These are phyloP conservation scores for Ramazzottius varieornatus DNA, from an alignment of 2,888 invertebrate species.

Conservation along the genomic window DNA sequence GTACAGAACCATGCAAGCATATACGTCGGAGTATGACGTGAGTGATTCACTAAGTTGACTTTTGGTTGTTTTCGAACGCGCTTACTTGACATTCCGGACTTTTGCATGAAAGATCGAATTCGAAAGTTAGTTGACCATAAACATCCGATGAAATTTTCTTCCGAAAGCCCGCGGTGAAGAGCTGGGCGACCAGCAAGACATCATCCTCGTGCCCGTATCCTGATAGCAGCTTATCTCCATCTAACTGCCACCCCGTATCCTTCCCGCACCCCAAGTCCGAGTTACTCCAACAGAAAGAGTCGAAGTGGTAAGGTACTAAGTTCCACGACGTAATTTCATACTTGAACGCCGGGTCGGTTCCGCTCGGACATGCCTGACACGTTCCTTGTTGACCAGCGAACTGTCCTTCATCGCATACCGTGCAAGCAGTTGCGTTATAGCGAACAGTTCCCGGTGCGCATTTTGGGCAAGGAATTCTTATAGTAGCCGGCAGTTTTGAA, in stretches of 20 bases:
- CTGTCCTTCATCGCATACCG: conserved; percentile 16
- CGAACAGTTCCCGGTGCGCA: conserved; percentile 31
- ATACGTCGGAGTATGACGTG: no score
- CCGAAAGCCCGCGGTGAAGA: conserved; percentile 14
- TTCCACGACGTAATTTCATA: neutral
- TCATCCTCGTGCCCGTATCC: conserved; percentile 27
- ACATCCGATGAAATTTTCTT: conserved; percentile 17
- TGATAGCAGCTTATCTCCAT: conserved; percentile 26
- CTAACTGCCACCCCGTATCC: conserved; percentile 27
- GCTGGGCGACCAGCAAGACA: conserved; percentile 25
- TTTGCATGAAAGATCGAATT: conserved; percentile 29
- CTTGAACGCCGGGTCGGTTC: neutral
- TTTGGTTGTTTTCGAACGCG: no score
- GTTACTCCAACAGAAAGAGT: neutral
- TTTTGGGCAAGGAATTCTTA: conserved; percentile 24
- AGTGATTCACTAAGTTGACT: no score
- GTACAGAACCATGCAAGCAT: no score
- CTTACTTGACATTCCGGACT: conserved; percentile 3
- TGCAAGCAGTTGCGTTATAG: conserved; percentile 19
- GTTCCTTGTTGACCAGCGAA: neutral
- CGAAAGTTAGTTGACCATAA: conserved; percentile 27
- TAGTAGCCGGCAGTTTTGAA: conserved; percentile 21
- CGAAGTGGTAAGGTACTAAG: neutral
- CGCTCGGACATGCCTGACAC: neutral
- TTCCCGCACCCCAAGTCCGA: conserved; percentile 17